Evolutionary conservation across 2,113 vertebrate species (phyloP).

Genomic region (Oncorhynchus gorbuscha): DNA sequence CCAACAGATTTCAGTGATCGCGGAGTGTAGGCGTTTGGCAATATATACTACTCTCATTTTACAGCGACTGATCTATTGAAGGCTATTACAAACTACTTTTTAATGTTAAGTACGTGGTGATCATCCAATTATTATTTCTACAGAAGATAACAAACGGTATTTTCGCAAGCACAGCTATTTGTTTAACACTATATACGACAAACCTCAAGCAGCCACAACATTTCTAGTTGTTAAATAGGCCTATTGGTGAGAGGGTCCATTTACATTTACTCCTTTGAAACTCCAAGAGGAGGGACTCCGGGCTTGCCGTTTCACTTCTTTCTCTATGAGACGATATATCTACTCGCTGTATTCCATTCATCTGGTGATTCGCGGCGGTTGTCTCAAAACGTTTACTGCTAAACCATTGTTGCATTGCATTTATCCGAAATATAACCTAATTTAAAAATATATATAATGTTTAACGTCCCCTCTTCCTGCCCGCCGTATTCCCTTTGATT

Average conservation of each 20-base stretch:
- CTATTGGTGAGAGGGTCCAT: constrained; percentile 47
- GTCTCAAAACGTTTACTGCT: constrained; percentile 50
- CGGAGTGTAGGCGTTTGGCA: background rate
- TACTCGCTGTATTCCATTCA: constrained; percentile 5
- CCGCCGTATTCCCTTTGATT: constrained; percentile 84
- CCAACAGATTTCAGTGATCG: background rate
- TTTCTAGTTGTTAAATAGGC: constrained; percentile 35
- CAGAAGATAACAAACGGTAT: background rate
- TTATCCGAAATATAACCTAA: constrained; percentile 67
- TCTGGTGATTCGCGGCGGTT: constrained; percentile 40
- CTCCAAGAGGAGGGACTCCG: constrained; percentile 40
- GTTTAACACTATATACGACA: constrained; percentile 36
- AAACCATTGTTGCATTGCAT: constrained; percentile 35
- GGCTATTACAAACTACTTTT: constrained; percentile 23
- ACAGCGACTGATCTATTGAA: constrained; percentile 27
- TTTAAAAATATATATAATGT: constrained; percentile 74
- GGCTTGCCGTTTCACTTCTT: constrained; percentile 3
- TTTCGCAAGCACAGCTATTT: constrained; percentile 19
- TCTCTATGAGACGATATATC: constrained; percentile 12
- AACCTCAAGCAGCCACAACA: constrained; percentile 56
- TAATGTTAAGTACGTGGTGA: constrained; percentile 6
- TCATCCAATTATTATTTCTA: constrained; percentile 16
- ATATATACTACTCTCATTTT: constrained; percentile 24
- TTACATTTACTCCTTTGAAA: constrained; percentile 50
- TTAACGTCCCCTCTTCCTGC: constrained; percentile 67